A percentile compares a stretch with the other conserved stretches of the same genome.
Conservation (phyloP, 2,113 vertebrate genomes). For the Platycercus adscitus region DNA sequence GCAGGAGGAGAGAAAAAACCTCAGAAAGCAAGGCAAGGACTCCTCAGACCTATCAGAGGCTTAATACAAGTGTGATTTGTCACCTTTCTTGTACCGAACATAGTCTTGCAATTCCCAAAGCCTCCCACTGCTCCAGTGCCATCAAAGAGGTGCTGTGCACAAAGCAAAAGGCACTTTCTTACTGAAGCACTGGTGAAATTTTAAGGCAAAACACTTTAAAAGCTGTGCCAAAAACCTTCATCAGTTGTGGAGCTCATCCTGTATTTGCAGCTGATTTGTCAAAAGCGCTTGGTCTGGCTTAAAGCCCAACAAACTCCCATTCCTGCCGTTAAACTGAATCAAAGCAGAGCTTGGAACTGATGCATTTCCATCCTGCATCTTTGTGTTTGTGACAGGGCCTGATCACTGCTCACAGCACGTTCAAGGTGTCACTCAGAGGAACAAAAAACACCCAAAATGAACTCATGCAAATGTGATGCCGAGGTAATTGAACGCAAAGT, state of each 20-base stretch:
- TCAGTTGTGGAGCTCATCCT: background rate
- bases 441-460: background rate
- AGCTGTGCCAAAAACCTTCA: background rate
- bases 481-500: background rate
- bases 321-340: background rate
- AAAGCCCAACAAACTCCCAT: background rate
- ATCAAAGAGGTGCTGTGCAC: background rate
- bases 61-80: rapidly evolving
- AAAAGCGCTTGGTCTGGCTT: background rate
- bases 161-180: background rate
- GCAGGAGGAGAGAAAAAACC: background rate
- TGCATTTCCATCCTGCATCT: background rate
- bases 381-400: background rate
- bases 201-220: background rate
- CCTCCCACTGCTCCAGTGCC: background rate
- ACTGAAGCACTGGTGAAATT: background rate
- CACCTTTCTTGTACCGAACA: background rate
- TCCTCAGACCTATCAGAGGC: background rate
- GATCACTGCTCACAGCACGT: background rate
- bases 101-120: background rate
- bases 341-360: background rate
- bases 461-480: background rate
- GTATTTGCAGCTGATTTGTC: background rate
- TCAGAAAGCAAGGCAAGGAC: background rate
- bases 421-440: background rate